These are phyloP conservation scores for Halocaridina rubra DNA, from an alignment of 2,888 invertebrate genomes.

Conservation along the genomic window DNA sequence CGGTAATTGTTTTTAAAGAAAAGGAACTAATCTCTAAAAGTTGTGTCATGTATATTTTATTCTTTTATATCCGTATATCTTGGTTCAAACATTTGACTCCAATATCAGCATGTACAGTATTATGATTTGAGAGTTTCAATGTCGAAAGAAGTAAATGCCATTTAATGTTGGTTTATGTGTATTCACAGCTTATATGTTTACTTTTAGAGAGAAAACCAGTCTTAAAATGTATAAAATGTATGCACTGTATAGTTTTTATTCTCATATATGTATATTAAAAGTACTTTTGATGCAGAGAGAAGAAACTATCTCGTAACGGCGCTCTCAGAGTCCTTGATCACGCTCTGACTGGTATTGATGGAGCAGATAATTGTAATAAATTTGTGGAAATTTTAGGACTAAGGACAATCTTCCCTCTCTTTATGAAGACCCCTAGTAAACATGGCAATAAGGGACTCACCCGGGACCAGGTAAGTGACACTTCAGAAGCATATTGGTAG, in stretches of 20 bases:
- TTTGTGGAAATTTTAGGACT: constrained; percentile 97
- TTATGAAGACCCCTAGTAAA: constrained; percentile 97
- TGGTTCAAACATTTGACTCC: no score
- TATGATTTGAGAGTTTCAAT: no score
- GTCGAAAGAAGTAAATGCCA: no score
- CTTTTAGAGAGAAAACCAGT: no score
- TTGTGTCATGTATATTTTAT: no score
- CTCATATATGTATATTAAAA: background rate
- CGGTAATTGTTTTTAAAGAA: no score
- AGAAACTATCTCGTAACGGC: constrained; percentile 95
- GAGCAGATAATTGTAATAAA: constrained; percentile 91
- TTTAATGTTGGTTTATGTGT: no score
- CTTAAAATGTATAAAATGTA: background rate
- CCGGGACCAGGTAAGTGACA: constrained; percentile 63
- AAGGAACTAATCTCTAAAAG: no score
- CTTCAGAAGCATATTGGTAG: no score
- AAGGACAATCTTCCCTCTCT: constrained; percentile 95
- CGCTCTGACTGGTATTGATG: constrained; percentile 93
- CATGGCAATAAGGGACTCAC: constrained; percentile 75
- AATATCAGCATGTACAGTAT: no score
- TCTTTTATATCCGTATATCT: no score
- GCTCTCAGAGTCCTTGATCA: constrained; percentile 98
- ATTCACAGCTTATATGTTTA: no score
- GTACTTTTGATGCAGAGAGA: constrained; percentile 77
- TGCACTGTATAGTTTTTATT: background rate